A percentile compares a stretch with the other conserved stretches of the same genome.
phyloP scores from a whole-genome alignment of 2,888 invertebrate species.

The Aphelenchoides bicaudatus region DNA sequence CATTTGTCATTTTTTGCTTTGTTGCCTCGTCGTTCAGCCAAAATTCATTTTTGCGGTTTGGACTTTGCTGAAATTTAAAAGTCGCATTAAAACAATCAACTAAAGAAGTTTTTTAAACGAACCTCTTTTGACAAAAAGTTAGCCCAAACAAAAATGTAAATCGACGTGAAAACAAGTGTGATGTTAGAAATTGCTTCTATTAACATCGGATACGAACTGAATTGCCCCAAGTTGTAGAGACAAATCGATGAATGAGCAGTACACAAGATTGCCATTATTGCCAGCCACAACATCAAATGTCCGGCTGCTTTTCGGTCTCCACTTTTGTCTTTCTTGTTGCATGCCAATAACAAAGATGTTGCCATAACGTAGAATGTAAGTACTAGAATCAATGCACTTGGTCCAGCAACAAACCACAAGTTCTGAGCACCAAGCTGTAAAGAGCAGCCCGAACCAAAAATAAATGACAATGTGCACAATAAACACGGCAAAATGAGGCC shows the following conservation, averaged over 20 bases:
- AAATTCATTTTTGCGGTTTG: conserved; percentile 19
- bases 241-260: conserved; percentile 11
- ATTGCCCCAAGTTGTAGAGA: conserved; percentile 5
- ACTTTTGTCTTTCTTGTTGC: conserved; percentile 56
- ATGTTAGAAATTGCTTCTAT: conserved; percentile 32
- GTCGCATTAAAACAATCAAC: background rate
- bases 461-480: conserved; percentile 41
- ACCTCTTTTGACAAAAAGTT: conserved; percentile 30
- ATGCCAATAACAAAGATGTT: conserved; percentile 48
- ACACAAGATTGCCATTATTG: conserved; percentile 44
- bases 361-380: conserved; percentile 52
- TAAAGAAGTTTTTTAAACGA: background rate
- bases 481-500: conserved; percentile 48
- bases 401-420: conserved; percentile 51
- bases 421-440: conserved; percentile 38
- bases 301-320: no score
- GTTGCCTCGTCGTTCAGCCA: conserved; percentile 19
- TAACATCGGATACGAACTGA: conserved; percentile 5
- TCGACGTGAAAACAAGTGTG: conserved; percentile 35
- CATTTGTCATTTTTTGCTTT: conserved; percentile 11
- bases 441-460: conserved; percentile 41
- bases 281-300: conserved; percentile 42
- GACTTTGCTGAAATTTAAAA: conserved; percentile 18
- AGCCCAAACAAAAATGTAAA: conserved; percentile 42
- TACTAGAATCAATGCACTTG: conserved; percentile 48